A percentile compares a stretch with the other conserved stretches of the same genome.
Conservation (phyloP, 2,888 invertebrate genomes). For the Tinea semifulvella region DNA sequence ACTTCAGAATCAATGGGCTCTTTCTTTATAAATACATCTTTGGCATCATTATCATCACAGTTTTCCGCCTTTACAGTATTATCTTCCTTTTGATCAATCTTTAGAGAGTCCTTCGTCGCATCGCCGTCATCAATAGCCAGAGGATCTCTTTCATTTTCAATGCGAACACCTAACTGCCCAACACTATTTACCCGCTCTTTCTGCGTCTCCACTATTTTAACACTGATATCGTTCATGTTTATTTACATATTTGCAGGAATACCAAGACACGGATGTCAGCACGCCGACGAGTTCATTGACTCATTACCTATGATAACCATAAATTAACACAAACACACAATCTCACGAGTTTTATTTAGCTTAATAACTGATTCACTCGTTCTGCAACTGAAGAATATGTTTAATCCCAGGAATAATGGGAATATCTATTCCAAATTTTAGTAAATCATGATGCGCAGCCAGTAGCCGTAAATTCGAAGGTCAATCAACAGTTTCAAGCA, state of each 20-base stretch:
- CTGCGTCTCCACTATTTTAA: conserved; percentile 55
- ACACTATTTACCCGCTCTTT: conserved; percentile 38
- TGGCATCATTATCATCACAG: conserved; percentile 59
- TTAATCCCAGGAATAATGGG: conserved; percentile 16
- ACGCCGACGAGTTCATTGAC: conserved; percentile 42
- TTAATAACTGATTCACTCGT: background rate
- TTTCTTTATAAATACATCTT: conserved; percentile 31
- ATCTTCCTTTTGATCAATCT: conserved; percentile 26
- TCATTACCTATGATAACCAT: conserved; percentile 42
- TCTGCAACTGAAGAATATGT: background rate
- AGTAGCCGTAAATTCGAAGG: conserved; percentile 11
- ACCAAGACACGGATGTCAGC: conserved; percentile 33
- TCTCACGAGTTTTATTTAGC: background rate
- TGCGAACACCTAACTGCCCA: conserved; percentile 28
- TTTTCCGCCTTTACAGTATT: conserved; percentile 33
- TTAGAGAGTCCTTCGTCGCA: conserved; percentile 28
- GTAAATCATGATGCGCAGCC: conserved; percentile 10
- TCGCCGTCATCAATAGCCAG: conserved; percentile 35
- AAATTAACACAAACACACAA: conserved; percentile 20
- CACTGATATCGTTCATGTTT: conserved; percentile 64
- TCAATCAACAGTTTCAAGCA: conserved; percentile 7
- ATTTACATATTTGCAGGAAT: conserved; percentile 62
- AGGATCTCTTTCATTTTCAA: conserved; percentile 49
- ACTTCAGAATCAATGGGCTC: background rate
- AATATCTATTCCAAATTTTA: conserved; percentile 43